Base-by-base conservation (phyloP, 2,888 invertebrate genomes). In the Cheilosia vulpina region DNA sequence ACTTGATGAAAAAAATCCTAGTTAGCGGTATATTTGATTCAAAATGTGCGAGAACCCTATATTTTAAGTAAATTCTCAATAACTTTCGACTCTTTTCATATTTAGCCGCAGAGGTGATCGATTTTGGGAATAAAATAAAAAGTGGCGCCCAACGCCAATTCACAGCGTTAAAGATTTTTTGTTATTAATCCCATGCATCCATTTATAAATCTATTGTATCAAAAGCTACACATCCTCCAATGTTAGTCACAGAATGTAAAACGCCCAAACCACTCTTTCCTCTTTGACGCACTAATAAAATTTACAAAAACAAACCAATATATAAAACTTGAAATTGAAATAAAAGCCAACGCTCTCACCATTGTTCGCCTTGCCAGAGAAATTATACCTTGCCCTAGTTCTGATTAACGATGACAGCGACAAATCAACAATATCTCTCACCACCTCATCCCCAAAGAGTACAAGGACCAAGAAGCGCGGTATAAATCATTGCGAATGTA, bases 401-500 rank as follows among this genome's bases (percentile, higher is more conserved):
- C 21, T 9, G 34, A 15, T 43, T 43, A 27, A 55, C 17, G 17
- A 5, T 52, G 66, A 68, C 76, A 68, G 43, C 68, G 17, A 68
- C 76, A 58, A 58, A 60, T 76, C 76, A 76, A 52, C 60, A 27
- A 58, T 13, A 27, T 50, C 50, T 9, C 34, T 53, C 68, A 52
- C 60, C 58, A 69, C 60, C 27, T 45, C 45, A 13, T 43, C 21
- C 24, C n/a, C 17, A 19, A 21, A 19, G 31, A 21, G 19, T 24
- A 17, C 17, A 38, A 38, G 11, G 24, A 43, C 53, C 43, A 60
- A 45, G 11, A 4, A 41, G 17, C 11, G 57, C 50, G 24, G 60
- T 84, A 31, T 31, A 84, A 84, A 84, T 84, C 80, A 84, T 71
- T 76, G 52, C 57, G 41, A 79, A 75, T 75, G 83, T 69, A 83